Conservation (phyloP, 2,888 invertebrate species). For the Byasa hedistus region DNA sequence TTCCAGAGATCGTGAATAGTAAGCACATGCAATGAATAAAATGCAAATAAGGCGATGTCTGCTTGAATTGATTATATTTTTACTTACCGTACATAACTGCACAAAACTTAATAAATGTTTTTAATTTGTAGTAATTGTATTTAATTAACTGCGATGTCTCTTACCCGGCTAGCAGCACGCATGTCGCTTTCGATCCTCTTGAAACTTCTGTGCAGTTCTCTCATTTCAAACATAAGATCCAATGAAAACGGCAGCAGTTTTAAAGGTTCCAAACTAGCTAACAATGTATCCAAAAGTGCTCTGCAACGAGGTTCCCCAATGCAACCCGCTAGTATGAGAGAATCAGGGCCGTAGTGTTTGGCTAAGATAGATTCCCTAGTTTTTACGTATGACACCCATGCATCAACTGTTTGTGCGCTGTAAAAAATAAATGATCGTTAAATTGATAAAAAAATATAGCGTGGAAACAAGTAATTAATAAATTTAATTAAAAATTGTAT, state of each 20-base stretch:
- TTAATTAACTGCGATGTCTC: slow-evolving; percentile 35
- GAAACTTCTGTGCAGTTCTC: slow-evolving; percentile 87
- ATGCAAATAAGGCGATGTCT: slow-evolving; percentile 78
- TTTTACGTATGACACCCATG: slow-evolving; percentile 92
- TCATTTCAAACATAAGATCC: slow-evolving; percentile 89
- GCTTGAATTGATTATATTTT: slow-evolving; percentile 49
- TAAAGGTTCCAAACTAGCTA: slow-evolving; percentile 88
- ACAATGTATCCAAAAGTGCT: slow-evolving; percentile 85
- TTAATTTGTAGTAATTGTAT: slow-evolving; percentile 28
- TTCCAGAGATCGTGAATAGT: slow-evolving; percentile 61
- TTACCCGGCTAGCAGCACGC: slow-evolving; percentile 75
- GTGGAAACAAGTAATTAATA: background rate
- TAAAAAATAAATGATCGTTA: slow-evolving; percentile 17
- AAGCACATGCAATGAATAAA: slow-evolving; percentile 79
- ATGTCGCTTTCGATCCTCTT: slow-evolving; percentile 82
- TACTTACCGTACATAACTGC: slow-evolving; percentile 41
- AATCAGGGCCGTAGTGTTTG: slow-evolving; percentile 88
- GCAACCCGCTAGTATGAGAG: slow-evolving; percentile 85
- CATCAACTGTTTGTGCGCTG: slow-evolving; percentile 91
- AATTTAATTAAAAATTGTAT: background rate
- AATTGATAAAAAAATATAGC: background rate
- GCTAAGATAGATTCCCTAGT: slow-evolving; percentile 90
- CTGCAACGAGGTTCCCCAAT: slow-evolving; percentile 78
- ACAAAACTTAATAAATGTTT: slow-evolving; percentile 19
- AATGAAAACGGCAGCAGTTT: slow-evolving; percentile 89